Percentiles rank a stretch among this genome's conserved stretches.
Conservation (phyloP, 2,113 vertebrate species). For the Pyrgilauda ruficollis region DNA sequence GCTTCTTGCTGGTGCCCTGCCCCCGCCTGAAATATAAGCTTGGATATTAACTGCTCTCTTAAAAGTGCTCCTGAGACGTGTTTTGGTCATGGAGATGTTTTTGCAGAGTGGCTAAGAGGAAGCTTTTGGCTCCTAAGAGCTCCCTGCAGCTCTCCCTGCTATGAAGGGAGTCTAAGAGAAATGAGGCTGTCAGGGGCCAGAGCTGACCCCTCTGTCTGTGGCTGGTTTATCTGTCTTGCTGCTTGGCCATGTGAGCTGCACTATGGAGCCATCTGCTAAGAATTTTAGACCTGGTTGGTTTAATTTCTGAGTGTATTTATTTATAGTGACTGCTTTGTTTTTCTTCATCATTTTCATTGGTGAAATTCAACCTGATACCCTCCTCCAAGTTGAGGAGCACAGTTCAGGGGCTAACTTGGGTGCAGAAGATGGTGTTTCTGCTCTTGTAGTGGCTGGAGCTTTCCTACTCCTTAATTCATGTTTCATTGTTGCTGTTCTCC, state of each 20-base stretch:
- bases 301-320: neutral
- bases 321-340: neutral
- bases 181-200: neutral
- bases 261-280: slow-evolving; percentile 23
- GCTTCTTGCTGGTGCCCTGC: neutral
- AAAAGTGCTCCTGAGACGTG: slow-evolving; percentile 25
- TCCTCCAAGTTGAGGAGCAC: neutral
- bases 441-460: neutral
- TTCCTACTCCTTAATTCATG: neutral
- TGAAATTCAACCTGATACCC: neutral
- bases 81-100: neutral
- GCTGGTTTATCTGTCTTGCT: neutral
- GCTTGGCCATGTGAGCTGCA: neutral
- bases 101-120: neutral
- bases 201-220: neutral
- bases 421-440: neutral
- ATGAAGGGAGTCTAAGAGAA: neutral
- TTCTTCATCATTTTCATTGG: neutral
- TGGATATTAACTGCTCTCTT: slow-evolving; percentile 37
- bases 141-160: neutral
- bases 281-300: neutral
- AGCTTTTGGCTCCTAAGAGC: neutral
- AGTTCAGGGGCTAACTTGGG: neutral
- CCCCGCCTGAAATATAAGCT: slow-evolving; percentile 2
- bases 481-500: neutral